These are phyloP conservation scores for Lycia hirtaria DNA, from an alignment of 2,888 invertebrate genomes.

Conservation along the genomic window DNA sequence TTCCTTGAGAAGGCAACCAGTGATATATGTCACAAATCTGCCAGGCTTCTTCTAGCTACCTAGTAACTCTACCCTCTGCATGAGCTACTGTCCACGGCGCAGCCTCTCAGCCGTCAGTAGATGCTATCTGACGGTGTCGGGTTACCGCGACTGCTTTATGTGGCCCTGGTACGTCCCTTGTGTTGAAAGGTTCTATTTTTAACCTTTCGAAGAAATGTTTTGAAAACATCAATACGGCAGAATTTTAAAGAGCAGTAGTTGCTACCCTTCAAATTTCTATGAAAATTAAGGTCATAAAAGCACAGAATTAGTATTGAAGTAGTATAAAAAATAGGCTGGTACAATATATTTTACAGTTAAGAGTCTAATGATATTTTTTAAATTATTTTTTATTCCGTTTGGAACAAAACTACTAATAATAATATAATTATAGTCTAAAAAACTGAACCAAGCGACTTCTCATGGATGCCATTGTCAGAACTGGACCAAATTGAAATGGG, in stretches of 20 bases:
- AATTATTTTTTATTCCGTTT: too few species aligned
- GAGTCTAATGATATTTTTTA: too few species aligned
- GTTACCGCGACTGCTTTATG: slow-evolving; percentile 25
- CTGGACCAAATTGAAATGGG: too few species aligned
- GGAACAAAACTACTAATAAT: too few species aligned
- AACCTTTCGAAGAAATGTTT: slow-evolving; percentile 8
- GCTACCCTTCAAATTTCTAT: too few species aligned
- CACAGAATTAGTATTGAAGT: too few species aligned
- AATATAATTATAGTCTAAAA: too few species aligned
- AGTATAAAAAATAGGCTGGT: too few species aligned
- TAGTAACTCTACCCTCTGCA: neutral
- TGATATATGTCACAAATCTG: neutral
- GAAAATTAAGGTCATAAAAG: too few species aligned
- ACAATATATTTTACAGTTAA: too few species aligned
- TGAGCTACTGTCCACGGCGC: slow-evolving; percentile 20
- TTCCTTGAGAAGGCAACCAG: neutral
- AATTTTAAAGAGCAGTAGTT: neutral
- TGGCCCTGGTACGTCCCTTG: slow-evolving; percentile 4
- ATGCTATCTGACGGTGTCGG: slow-evolving; percentile 27
- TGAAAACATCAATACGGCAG: neutral
- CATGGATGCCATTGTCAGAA: too few species aligned
- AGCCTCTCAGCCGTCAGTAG: slow-evolving; percentile 1
- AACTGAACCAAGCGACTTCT: too few species aligned
- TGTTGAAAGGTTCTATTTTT: slow-evolving; percentile 22
- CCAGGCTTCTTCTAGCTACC: neutral